Conservation (phyloP, 2,113 vertebrate species). For the Mionectes macconnelli region DNA sequence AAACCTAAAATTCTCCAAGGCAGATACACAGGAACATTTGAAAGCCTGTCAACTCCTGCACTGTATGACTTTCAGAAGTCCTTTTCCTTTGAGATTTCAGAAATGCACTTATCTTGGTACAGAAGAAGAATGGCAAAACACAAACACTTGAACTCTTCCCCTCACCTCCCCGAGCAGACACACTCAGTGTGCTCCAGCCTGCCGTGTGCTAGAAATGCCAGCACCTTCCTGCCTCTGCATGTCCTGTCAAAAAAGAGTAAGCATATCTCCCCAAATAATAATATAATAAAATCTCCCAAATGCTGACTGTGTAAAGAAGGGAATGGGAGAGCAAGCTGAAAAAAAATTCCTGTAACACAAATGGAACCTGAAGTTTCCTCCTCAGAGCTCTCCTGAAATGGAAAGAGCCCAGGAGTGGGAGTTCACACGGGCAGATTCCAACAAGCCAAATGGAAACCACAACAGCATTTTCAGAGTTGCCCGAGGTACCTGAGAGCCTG, state of each 20-base stretch:
- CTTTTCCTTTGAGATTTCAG: conserved; percentile 38
- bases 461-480: neutral
- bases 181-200: neutral
- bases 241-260: neutral
- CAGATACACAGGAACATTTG: neutral
- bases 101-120: neutral
- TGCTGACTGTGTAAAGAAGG: neutral
- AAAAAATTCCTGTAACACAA: neutral
- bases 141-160: neutral
- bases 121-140: conserved; percentile 7
- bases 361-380: neutral
- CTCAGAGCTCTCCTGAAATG: neutral
- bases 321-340: neutral
- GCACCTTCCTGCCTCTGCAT: neutral
- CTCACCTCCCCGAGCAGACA: neutral
- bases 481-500: neutral
- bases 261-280: neutral
- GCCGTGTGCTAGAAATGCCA: neutral
- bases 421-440: neutral
- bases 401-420: neutral
- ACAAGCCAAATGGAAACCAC: conserved; percentile 15
- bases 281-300: neutral
- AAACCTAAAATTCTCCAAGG: neutral
- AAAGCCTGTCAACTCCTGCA: conserved; percentile 34
- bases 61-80: neutral